Base-by-base conservation (phyloP, 2,888 invertebrate genomes). In the Philonicus albiceps region DNA sequence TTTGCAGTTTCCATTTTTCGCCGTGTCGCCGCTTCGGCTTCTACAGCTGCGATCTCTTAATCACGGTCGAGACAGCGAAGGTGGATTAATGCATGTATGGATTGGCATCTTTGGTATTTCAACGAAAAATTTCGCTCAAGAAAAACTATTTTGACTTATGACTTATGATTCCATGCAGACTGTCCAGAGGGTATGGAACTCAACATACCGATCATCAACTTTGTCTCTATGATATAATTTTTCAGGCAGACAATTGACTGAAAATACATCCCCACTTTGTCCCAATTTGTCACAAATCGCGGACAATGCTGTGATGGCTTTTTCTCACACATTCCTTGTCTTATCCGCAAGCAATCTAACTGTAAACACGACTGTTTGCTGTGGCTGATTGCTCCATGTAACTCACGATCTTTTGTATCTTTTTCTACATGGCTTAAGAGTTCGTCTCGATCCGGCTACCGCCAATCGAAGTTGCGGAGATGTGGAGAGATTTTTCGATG, bases 221-320 rank as follows among this genome's bases (percentile, higher is more conserved):
- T 64, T 27, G 27, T 27, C 22, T 19, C 27, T 19, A 27, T 64
- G 19, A 64, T 19, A 64, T 64, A 64, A 64, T 4, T 64, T 27
- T 64, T 22, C 64, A 64, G 3, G 3, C 22, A 64, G 27, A 27
- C 11, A 19, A 64, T 64, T 22, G 64, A 22, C 27, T 3, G 34
- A 74, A 31, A 34, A 76, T 27, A 43, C 37, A 22, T 37, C 7
- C 16, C 22, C 80, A 6, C 13, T 80, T 80, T 80, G 76, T 76
- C 76, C 76, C 76, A 80, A 80, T 80, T 80, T 80, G 80, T 80
- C 80, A 16, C 49, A 80, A 53, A 49, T 80, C n/a, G 19, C 74
- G 34, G 49, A 49, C 43, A 49, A 49, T 49, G 49, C 49, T 80
- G 31, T 80, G 49, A 80, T 43, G 16, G 30, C 22, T 49, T 53